Percentiles rank a stretch among this genome's conserved stretches.
Evolutionary conservation across 2,888 invertebrate genomes (phyloP).

Genomic region (Himalopsyche anomala): DNA sequence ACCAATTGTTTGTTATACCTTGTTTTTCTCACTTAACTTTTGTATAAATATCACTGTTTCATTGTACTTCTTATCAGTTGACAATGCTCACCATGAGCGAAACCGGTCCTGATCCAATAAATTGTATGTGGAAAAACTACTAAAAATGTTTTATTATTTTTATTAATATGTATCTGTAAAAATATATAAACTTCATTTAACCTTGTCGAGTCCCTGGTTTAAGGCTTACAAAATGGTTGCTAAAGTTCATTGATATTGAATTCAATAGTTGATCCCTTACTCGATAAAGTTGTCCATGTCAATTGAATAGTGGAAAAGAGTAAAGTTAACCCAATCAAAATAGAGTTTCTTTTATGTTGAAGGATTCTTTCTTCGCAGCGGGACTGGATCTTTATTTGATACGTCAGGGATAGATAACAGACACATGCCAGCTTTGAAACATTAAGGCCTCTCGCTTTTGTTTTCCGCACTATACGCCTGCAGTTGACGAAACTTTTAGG

Average conservation of each 20-base stretch:
- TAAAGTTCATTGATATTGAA: slow-evolving; percentile 6
- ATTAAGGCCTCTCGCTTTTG: no score
- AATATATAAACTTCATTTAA: not conserved
- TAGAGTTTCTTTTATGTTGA: slow-evolving; percentile 22
- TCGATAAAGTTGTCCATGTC: slow-evolving; percentile 29
- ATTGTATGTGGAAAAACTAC: no score
- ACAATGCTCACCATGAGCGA: no score
- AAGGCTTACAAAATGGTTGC: not conserved
- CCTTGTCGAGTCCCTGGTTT: not conserved
- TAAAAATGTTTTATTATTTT: no score
- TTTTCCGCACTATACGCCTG: no score
- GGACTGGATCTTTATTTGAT: not conserved
- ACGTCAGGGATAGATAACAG: slow-evolving; percentile 1
- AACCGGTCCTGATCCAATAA: no score
- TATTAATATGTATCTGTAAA: no score
- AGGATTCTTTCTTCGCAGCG: slow-evolving; percentile 12
- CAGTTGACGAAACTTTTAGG: no score
- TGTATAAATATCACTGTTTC: no score
- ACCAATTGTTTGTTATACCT: no score
- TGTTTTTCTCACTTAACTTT: no score
- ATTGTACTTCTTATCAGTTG: no score
- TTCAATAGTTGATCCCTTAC: slow-evolving; percentile 22
- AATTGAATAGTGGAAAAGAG: slow-evolving; percentile 30
- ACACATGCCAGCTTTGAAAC: not conserved
- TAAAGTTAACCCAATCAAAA: slow-evolving; percentile 34